Conservation (phyloP, 2,797 vertebrate species). For the Mareca penelope region DNA sequence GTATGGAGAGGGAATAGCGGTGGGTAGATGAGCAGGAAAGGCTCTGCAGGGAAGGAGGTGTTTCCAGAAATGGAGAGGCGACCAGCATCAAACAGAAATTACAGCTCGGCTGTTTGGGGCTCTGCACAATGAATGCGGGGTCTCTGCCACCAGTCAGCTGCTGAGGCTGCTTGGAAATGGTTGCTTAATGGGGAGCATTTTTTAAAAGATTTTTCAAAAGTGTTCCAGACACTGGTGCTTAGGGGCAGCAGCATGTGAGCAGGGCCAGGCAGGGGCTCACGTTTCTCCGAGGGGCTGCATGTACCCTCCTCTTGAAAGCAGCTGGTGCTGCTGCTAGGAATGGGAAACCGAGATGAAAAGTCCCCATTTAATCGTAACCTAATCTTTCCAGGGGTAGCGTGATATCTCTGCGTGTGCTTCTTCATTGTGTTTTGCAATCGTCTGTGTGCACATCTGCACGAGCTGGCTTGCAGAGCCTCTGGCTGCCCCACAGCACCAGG, state of each 20-base stretch:
- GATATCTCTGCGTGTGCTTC: not conserved
- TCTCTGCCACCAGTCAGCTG: not conserved
- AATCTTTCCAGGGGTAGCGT: not conserved
- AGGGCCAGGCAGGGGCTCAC: not conserved
- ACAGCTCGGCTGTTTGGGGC: accelerated
- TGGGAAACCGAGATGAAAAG: not conserved
- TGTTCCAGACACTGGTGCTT: not conserved
- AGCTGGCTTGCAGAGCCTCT: not conserved
- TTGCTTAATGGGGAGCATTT: not conserved
- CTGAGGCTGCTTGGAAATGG: not conserved
- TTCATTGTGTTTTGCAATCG: not conserved
- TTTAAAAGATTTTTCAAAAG: not conserved
- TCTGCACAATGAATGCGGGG: accelerated
- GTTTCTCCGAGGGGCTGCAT: not conserved
- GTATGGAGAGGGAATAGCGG: not conserved
- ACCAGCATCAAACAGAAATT: not conserved
- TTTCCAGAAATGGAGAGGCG: not conserved
- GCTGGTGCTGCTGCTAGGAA: not conserved
- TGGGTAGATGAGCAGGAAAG: not conserved
- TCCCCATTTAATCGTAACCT: accelerated
- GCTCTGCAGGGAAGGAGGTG: not conserved
- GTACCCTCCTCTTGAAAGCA: not conserved
- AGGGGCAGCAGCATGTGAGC: not conserved
- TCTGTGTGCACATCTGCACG: not conserved
- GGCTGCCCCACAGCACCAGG: accelerated